These are phyloP conservation scores for Patiria miniata DNA, from an alignment of 35 echinoderm and acorn worm genomes.

Conservation along the genomic window DNA sequence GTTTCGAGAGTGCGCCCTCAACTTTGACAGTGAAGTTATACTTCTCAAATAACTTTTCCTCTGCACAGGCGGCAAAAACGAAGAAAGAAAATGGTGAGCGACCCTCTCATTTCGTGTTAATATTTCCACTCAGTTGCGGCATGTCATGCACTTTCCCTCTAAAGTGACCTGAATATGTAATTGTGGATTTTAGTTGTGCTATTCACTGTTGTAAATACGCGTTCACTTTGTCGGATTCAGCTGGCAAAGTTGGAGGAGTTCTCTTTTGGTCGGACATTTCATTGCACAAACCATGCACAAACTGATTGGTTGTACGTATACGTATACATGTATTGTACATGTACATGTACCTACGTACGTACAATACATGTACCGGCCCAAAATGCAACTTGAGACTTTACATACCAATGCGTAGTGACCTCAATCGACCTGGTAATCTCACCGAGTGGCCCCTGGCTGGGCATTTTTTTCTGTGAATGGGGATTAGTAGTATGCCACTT, in stretches of 20 bases:
- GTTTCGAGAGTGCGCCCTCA: neutral
- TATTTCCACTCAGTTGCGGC: neutral
- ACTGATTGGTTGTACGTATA: too few species aligned
- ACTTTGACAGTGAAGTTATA: neutral
- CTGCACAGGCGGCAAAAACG: slow-evolving; percentile 14
- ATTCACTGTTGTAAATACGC: neutral
- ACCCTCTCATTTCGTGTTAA: neutral
- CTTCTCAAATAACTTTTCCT: neutral
- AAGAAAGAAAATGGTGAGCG: slow-evolving; percentile 19
- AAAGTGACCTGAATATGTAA: neutral
- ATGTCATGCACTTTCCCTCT: neutral
- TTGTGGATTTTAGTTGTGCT: neutral
- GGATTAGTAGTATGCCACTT: too few species aligned
- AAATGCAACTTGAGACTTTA: too few species aligned
- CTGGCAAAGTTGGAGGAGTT: neutral
- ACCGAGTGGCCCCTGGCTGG: too few species aligned
- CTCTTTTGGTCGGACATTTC: too few species aligned
- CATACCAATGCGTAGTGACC: too few species aligned
- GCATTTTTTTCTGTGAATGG: too few species aligned
- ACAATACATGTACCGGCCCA: too few species aligned
- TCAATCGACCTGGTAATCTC: too few species aligned
- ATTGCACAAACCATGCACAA: too few species aligned
- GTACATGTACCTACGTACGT: too few species aligned
- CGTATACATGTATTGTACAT: too few species aligned
- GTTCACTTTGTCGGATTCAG: neutral